phyloP scores from a whole-genome alignment of 2,797 vertebrate species.

The Myiotriccus ornatus region DNA sequence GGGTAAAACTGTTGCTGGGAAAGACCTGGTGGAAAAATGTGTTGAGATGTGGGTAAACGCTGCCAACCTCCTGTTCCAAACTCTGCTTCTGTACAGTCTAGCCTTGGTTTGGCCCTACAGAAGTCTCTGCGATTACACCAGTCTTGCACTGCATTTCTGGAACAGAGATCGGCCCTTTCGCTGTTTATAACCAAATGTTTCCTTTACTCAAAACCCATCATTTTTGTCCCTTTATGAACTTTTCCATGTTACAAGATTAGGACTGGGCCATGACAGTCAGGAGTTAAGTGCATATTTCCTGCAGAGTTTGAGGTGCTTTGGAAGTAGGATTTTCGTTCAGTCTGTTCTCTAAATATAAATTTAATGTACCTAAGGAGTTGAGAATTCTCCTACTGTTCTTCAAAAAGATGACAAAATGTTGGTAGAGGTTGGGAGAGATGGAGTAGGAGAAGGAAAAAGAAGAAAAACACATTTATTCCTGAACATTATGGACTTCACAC shows the following conservation, averaged over 20 bases:
- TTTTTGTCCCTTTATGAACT: constrained; percentile 18
- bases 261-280: not conserved
- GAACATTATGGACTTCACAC: not conserved
- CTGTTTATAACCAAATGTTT: not conserved
- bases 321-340: not conserved
- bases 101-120: constrained; percentile 50
- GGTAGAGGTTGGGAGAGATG: not conserved
- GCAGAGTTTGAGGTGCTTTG: not conserved
- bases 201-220: not conserved
- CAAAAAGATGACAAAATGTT: not conserved
- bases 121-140: constrained; percentile 46
- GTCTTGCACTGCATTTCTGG: constrained; percentile 29
- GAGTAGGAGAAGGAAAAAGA: not conserved
- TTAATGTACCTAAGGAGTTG: not conserved
- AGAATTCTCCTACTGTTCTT: not conserved
- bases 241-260: not conserved
- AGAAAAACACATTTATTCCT: not conserved
- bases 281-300: not conserved
- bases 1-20: constrained; percentile 28
- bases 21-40: constrained; percentile 55
- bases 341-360: not conserved
- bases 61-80: constrained; percentile 67
- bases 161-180: not conserved
- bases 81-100: constrained; percentile 51
- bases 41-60: constrained; percentile 19